Conservation (phyloP, 2,113 vertebrate species). For the Lophura nycthemera region DNA sequence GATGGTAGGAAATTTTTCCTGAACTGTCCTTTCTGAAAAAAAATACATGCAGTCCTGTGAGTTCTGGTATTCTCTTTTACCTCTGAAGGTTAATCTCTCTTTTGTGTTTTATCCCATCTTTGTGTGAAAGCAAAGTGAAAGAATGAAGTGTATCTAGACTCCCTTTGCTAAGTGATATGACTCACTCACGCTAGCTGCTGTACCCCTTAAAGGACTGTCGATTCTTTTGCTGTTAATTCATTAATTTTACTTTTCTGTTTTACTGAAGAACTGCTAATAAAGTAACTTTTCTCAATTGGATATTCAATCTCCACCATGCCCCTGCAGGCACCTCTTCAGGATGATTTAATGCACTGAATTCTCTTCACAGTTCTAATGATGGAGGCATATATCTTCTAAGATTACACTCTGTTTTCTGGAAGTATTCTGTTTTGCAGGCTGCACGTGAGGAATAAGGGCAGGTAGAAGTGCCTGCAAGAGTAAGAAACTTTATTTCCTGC, state of each 20-base stretch:
- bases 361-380: neutral
- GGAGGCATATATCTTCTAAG: neutral
- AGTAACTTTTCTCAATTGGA: constrained; percentile 26
- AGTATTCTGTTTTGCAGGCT: neutral
- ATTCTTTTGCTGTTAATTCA: constrained; percentile 28
- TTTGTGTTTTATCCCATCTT: constrained; percentile 30
- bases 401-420: neutral
- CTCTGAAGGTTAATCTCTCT: neutral
- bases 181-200: constrained; percentile 39
- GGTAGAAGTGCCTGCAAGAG: neutral
- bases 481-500: neutral
- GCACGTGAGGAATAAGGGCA: neutral
- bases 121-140: constrained; percentile 5
- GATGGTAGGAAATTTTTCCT: constrained; percentile 18
- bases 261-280: constrained; percentile 38
- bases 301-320: neutral
- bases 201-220: constrained; percentile 33
- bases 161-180: constrained; percentile 33
- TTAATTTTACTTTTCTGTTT: constrained; percentile 39
- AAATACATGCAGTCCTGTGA: constrained; percentile 1
- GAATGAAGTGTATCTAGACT: constrained; percentile 24
- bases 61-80: constrained; percentile 19
- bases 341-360: neutral
- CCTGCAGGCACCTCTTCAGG: neutral
- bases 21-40: constrained; percentile 22